A percentile compares a stretch with the other conserved stretches of the same genome.
These are phyloP conservation scores for Neolamprologus multifasciatus DNA, from an alignment of 2,797 vertebrate genomes.

Conservation along the genomic window DNA sequence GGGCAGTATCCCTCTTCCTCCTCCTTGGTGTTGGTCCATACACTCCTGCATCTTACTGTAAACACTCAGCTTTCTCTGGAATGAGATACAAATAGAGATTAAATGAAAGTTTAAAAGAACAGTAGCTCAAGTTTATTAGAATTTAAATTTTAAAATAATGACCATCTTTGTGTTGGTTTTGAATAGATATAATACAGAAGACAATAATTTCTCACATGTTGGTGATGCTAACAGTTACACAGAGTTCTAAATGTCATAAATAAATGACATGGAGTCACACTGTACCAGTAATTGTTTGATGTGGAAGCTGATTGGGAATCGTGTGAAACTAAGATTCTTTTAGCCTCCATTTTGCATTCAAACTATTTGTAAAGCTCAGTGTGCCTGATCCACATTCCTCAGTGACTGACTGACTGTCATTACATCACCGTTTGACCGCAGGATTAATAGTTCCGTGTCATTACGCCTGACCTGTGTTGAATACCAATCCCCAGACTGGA, in stretches of 20 bases:
- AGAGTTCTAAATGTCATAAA: background rate
- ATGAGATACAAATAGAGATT: background rate
- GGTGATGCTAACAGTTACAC: background rate
- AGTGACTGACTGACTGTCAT: slow-evolving; percentile 61
- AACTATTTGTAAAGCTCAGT: slow-evolving; percentile 38
- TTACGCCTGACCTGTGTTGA: slow-evolving; percentile 62
- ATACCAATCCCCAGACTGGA: slow-evolving; percentile 36
- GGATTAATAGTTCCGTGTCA: slow-evolving; percentile 65
- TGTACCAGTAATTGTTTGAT: background rate
- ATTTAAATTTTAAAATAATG: background rate
- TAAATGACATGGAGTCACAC: background rate
- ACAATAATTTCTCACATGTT: background rate
- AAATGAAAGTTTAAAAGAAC: background rate
- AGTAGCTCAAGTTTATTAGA: background rate
- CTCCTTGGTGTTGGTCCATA: slow-evolving; percentile 79
- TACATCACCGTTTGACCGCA: slow-evolving; percentile 60
- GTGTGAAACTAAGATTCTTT: slow-evolving; percentile 22
- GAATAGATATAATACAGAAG: background rate
- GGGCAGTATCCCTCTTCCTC: slow-evolving; percentile 75
- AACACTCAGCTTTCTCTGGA: slow-evolving; percentile 83
- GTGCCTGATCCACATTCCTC: slow-evolving; percentile 52
- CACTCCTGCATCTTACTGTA: slow-evolving; percentile 96
- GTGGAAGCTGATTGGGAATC: background rate
- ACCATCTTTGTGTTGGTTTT: background rate
- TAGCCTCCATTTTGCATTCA: slow-evolving; percentile 38